phyloP scores from a whole-genome alignment of 2,888 invertebrate genomes.

The Ischnus inquisitorius region DNA sequence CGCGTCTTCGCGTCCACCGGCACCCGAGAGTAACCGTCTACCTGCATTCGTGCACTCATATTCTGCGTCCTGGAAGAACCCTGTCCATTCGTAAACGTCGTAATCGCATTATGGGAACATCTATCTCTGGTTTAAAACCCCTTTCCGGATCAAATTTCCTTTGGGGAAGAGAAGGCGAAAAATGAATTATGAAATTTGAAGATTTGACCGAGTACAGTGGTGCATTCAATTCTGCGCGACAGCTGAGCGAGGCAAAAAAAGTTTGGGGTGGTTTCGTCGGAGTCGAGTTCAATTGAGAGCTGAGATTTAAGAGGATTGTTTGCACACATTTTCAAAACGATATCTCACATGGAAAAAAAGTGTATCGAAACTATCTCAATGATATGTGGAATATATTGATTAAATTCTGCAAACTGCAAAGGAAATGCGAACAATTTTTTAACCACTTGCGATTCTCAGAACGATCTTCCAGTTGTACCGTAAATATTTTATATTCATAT shows the following conservation, averaged over 20 bases:
- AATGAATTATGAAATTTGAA: constrained; percentile 30
- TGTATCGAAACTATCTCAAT: too few relatives aligned
- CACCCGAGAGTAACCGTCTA: neutral
- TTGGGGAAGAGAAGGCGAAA: neutral
- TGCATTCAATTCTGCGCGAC: neutral
- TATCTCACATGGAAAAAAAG: too few relatives aligned
- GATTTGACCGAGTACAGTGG: neutral
- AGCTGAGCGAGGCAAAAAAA: too few relatives aligned
- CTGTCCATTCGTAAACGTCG: constrained; percentile 75
- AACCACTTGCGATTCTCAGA: neutral
- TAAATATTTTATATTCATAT: neutral
- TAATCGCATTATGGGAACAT: constrained; percentile 74
- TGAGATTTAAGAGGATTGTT: too few relatives aligned
- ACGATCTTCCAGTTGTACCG: neutral
- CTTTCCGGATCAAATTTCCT: constrained; percentile 19
- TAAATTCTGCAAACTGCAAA: too few relatives aligned
- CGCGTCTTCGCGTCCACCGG: constrained; percentile 6
- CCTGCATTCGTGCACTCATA: neutral
- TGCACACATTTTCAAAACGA: too few relatives aligned
- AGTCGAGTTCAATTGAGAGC: too few relatives aligned
- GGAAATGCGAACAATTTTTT: neutral
- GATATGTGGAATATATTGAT: too few relatives aligned
- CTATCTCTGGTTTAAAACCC: constrained; percentile 12
- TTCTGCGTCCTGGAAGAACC: constrained; percentile 68
- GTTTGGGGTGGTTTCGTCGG: too few relatives aligned